Conservation (phyloP, 2,113 vertebrate genomes). For the Etheostoma spectabile region DNA sequence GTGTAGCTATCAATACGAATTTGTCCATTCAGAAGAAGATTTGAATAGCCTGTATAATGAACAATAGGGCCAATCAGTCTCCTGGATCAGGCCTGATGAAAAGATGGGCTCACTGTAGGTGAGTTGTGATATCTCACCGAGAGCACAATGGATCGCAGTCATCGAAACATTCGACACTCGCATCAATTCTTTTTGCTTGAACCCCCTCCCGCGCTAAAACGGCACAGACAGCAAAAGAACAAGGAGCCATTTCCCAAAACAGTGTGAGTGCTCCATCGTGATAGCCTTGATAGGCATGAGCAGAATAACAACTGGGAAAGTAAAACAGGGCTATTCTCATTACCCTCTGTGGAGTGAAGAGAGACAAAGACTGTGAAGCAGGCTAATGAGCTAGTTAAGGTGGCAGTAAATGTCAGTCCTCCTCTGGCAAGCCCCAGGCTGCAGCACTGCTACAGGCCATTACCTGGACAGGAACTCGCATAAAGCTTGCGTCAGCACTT, state of each 20-base stretch:
- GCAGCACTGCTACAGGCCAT: conserved; percentile 70
- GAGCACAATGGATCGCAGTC: conserved; percentile 37
- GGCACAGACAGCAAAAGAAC: conserved; percentile 31
- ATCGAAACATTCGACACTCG: conserved; percentile 36
- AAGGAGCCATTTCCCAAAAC: conserved; percentile 61
- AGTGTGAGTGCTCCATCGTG: conserved; percentile 45
- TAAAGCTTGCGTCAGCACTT: conserved; percentile 68
- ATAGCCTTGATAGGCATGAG: conserved; percentile 45
- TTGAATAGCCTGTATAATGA: conserved; percentile 46
- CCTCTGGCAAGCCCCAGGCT: conserved; percentile 72
- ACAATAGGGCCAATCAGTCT: conserved; percentile 79
- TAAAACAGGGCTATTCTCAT: conserved; percentile 57
- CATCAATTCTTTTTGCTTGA: conserved; percentile 43
- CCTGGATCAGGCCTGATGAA: conserved; percentile 69
- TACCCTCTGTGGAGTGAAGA: conserved; percentile 51
- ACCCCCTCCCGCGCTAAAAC: conserved; percentile 26
- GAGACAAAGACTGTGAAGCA: conserved; percentile 64
- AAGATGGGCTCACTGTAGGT: conserved; percentile 56
- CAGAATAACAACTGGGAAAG: conserved; percentile 56
- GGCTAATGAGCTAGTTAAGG: conserved; percentile 82
- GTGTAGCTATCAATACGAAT: conserved; percentile 9
- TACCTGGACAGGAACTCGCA: conserved; percentile 66
- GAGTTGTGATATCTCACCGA: conserved; percentile 43
- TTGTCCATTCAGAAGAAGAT: conserved; percentile 46
- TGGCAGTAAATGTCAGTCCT: conserved; percentile 81